phyloP scores from a whole-genome alignment of 2,888 invertebrate species.

The Macrosoma leucophasiata region DNA sequence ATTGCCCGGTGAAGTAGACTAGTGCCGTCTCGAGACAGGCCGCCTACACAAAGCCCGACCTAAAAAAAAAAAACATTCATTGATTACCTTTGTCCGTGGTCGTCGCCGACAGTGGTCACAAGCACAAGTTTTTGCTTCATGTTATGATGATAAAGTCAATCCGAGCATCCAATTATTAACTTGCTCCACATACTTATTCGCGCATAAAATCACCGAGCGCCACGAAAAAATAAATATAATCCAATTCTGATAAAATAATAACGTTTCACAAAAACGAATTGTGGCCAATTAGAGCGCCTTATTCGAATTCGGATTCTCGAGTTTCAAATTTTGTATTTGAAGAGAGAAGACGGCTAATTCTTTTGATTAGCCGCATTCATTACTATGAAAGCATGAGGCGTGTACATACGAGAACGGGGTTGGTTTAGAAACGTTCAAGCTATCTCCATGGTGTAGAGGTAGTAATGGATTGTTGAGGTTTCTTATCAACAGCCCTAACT shows the following conservation, averaged over 20 bases:
- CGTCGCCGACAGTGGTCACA: too few species aligned
- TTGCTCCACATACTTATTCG: not conserved
- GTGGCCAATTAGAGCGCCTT: conserved; percentile 21
- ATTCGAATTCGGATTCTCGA: conserved; percentile 25
- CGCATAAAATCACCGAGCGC: not conserved
- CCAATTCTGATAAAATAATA: conserved; percentile 24
- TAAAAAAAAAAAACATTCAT: too few species aligned
- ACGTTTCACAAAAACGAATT: conserved; percentile 24
- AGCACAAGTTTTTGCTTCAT: not conserved
- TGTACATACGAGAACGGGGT: too few species aligned
- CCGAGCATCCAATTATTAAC: not conserved
- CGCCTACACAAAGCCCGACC: too few species aligned
- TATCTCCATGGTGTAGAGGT: too few species aligned
- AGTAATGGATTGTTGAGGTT: too few species aligned
- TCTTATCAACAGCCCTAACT: too few species aligned
- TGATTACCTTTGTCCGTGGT: too few species aligned
- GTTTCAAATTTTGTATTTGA: conserved; percentile 24
- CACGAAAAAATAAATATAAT: conserved; percentile 11
- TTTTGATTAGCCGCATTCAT: conserved; percentile 15
- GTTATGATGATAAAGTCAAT: not conserved
- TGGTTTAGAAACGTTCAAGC: too few species aligned
- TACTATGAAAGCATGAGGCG: conserved; percentile 11
- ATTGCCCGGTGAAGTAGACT: too few species aligned
- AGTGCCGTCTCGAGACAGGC: too few species aligned
- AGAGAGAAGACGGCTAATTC: conserved; percentile 17